A percentile compares a stretch with the other conserved stretches of the same genome.
phyloP scores from a whole-genome alignment of 2,113 vertebrate species.

The Rhinogobius similis region DNA sequence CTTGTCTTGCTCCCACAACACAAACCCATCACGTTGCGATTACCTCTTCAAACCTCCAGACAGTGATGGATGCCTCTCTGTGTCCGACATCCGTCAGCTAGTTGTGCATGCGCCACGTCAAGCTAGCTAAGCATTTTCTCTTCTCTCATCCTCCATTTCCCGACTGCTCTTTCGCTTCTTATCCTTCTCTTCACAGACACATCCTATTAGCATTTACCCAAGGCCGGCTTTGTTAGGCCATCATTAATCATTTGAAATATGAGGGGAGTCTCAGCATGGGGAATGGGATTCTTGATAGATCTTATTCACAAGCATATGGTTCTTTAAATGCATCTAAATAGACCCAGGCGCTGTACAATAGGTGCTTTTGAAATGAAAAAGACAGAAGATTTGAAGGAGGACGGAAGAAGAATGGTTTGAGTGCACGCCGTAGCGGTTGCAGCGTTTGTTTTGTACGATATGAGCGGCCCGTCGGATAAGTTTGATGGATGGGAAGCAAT shows the following conservation, averaged over 20 bases:
- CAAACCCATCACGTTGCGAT: conserved; percentile 45
- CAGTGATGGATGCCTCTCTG: conserved; percentile 71
- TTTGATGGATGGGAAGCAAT: conserved; percentile 62
- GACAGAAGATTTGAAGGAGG: not conserved
- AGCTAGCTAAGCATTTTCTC: conserved; percentile 52
- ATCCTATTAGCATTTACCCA: conserved; percentile 77
- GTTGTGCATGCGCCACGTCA: conserved; percentile 67
- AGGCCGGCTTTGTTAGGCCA: conserved; percentile 73
- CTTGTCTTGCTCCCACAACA: conserved; percentile 41
- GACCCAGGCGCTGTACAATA: conserved; percentile 1
- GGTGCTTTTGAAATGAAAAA: conserved; percentile 1
- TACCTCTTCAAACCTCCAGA: not conserved
- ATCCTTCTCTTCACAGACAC: conserved; percentile 68
- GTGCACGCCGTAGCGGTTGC: not conserved
- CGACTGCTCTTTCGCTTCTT: conserved; percentile 38
- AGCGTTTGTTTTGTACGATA: conserved; percentile 51
- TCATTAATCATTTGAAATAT: conserved; percentile 80
- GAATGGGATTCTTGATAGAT: conserved; percentile 62
- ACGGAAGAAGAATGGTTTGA: not conserved
- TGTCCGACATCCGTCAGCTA: conserved; percentile 56
- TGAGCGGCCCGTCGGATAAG: conserved; percentile 54
- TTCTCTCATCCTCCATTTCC: conserved; percentile 5
- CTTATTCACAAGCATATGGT: conserved; percentile 60
- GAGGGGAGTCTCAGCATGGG: conserved; percentile 57
- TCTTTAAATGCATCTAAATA: conserved; percentile 26